Base-by-base conservation (phyloP, 2,113 vertebrate species). In the Gnathonemus longibarbis region DNA sequence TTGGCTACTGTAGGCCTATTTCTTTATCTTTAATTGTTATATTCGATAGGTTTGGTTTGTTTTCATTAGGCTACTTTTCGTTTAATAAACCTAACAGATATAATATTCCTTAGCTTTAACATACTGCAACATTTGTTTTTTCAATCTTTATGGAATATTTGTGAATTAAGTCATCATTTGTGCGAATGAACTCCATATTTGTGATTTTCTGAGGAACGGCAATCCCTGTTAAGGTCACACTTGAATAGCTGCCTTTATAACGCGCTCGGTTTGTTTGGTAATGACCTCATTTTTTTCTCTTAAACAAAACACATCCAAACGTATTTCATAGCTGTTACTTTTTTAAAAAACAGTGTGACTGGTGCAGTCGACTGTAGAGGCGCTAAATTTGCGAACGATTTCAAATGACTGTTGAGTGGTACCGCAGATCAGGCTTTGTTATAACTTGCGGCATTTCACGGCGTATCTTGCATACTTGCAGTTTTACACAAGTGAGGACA, bases 101-200 rank as follows among this genome's bases (percentile, higher is more conserved):
- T 80, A 35, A 17, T 17, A 80, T 39, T 80, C 19, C 15, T 77
- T 77, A 39, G 74, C 70, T 35, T 0, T 39, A 77, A 5, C 93
- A 92, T 89, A 90, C 93, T 90, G 93, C 92, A 90, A 85, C 90
- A 94, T 93, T 94, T 96, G 95, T 93, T 15, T 95, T 96, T 97
- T 97, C 96, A 96, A 95, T 97, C 96, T 95, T 94, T 92, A 91
- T 96, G 96, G 95, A 96, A 96, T 96, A 96, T 97, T 96, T 96
- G 96, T 96, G 97, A 96, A 98, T 98, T 96, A 97, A 98, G 97
- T 98, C 96, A 98, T 98, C 97, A 97, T 96, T 95, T 96, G 95
- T 95, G 95, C 94, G 95, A 94, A 95, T 95, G 93, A 92, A 94
- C 94, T 95, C 95, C 95, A 95, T 97, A 97, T 98, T 98, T 98